Evolutionary conservation across 2,888 invertebrate species (phyloP), one percentile per base, ranked within the genome.

Genomic region (Rhimphoctona megacephalus): DNA sequence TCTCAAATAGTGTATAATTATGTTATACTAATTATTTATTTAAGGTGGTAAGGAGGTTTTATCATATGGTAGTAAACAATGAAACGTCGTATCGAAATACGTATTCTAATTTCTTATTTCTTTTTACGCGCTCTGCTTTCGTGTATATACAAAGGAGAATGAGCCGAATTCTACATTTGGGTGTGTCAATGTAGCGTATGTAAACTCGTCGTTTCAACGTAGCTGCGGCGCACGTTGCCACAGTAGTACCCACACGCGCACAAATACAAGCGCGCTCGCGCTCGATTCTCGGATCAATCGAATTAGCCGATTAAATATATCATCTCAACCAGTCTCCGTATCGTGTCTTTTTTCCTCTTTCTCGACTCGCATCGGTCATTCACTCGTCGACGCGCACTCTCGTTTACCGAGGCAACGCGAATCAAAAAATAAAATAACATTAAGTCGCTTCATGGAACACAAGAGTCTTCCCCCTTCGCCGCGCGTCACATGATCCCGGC

Each of bases 71-170:
- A 46, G 14, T 19, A 9, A 30, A 19, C 19, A 70, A 25, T 19
- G 8, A 54, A 61, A 17, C 17, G 11, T 43, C 11, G 43, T 39
- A 39, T 74, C 19, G 25, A 57, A 54, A 33, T 49, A 70, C 19
- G 19, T 70, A 30, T 46, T 30, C 25, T 30, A 19, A 33, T 36
- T 73, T 54, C 19, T 61, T 30, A 61, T 30, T 57, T 14, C 14
- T 64, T 33, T 43, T 33, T 6, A 54, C 17, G 22, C 67, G 46
- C 36, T 76, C 72, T 39, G 39, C 39, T 82, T 33, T 76, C 70
- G 54, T 69, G 19, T 87, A 87, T 87, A 61, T 87, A 87, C 87
- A 87, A 83, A 78, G 83, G 83, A n/a, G n/a, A 86, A 86, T 81
- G 86, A 86, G 83, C 83, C 73, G 81, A n/a, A 81, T 83, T 83